Base-by-base conservation (phyloP, 2,113 vertebrate species). In the Paradisaea rubra region DNA sequence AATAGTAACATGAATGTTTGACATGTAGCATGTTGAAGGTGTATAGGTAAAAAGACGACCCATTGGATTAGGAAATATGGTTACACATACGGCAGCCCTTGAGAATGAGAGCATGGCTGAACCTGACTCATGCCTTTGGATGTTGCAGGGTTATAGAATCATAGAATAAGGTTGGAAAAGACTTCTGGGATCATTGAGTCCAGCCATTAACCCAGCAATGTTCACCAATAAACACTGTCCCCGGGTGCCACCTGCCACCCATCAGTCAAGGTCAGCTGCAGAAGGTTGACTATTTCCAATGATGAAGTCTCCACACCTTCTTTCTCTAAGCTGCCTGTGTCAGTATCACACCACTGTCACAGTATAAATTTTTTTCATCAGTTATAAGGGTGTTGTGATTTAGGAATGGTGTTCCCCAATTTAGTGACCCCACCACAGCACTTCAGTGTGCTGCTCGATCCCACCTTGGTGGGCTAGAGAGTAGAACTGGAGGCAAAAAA, bases 401-500 rank as follows among this genome's bases (percentile, higher is more conserved):
- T 59, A 59, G 37, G 13, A 52, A 23, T 20, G 15, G 6, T 24
- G 14, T 53, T 60, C 21, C 13, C 42, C 5, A 0, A 21, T 10
- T 6, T 25, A 21, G n/a, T 17, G 47, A 59, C 30, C 18, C 15
- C 37, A 24, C 16, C 7, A 9, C 24, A 60, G 47, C 24, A 21
- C 3, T 28, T 13, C 18, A 39, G 14, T 45, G 39, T 4, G 6
- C 33, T 5, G 3, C 28, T 45, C 0, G 0, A 18, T 45, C 10
- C 19, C 33, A 7, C n/a, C 0, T 0, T 25, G 24, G 11, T n/a
- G 24, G 7, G 11, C 9, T n/a, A 45, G 13, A 30, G 13, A 24
- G 11, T 28, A 68, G 6, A 60, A 68, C 1, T 52, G 61, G 24
- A 22, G n/a, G 16, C 23, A 60, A 44, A 74, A 59, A 47, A 30